Base-by-base conservation (phyloP, 2,888 invertebrate species). In the Cotesia congregata region DNA sequence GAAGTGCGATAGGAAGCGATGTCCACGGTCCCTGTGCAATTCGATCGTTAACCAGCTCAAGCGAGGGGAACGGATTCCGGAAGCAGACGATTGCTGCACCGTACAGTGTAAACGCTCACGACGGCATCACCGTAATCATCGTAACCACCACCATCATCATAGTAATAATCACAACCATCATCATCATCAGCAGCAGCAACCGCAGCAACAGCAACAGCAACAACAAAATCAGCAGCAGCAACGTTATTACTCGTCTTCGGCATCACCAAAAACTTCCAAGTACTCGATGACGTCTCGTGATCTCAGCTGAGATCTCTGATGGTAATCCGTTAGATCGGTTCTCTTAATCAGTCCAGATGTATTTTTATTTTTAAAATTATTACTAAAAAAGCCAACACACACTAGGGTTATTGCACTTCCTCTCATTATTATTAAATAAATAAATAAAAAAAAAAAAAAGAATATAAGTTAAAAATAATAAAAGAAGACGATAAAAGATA, bases 1-100 rank as follows among this genome's bases (percentile, higher is more conserved):
- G 77, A 94, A 93, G 77, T 97, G 97, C 89, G 94, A 94, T 81
- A 92, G 96, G 80, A 95, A 95, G 86, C 93, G 94, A n/a, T 95
- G 96, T 89, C 93, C 94, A n/a, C 92, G 93, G 77, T 92, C 93
- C 61, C 92, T 93, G 79, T 95, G 95, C 89, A 93, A 92, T 81
- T 91, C 91, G 81, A 90, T 89, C 85, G 89, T 86, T 76, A 88
- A 86, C 82, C 90, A 88, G 86, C 89, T 86, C 85, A 90, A 86
- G 80, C 89, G 89, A 12, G 86, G 86, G 75, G 86, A 85, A 69
- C 83, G 82, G 78, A 82, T 85, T 71, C 90, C 90, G 79, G 88
- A 85, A 80, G 86, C 88, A 71, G 93, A 93, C 88, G 92, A 92
- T 82, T 93, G 92, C 89, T 93, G 93, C 89, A 91, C 91, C 79